These are phyloP conservation scores for Eupeodes latifasciatus DNA, from an alignment of 2,888 invertebrate species.

Conservation along the genomic window DNA sequence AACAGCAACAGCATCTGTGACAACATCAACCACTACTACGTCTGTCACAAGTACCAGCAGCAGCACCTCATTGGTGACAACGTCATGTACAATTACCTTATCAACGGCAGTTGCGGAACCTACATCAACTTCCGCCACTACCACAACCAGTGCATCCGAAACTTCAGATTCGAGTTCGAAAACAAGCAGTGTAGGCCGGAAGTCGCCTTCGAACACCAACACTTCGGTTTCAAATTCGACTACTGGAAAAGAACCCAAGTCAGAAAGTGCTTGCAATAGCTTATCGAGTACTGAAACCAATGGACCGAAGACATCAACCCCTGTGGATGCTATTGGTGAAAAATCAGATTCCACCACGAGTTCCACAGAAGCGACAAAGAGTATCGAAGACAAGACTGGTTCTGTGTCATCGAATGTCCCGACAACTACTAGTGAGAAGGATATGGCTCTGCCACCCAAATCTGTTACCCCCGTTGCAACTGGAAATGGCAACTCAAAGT, in stretches of 20 bases:
- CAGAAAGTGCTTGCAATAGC: conserved; percentile 35
- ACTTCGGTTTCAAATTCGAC: conserved; percentile 58
- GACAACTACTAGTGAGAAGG: conserved; percentile 72
- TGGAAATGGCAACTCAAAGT: conserved; percentile 77
- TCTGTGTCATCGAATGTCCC: conserved; percentile 50
- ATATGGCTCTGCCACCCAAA: conserved; percentile 63
- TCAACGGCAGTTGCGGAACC: conserved; percentile 78
- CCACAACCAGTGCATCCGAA: conserved; percentile 55
- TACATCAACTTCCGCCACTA: conserved; percentile 41
- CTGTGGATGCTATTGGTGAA: conserved; percentile 42
- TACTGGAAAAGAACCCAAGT: conserved; percentile 60
- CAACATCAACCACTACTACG: conserved; percentile 66
- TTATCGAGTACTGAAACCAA: conserved; percentile 62
- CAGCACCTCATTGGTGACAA: conserved; percentile 66
- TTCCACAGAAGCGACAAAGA: conserved; percentile 56
- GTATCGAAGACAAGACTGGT: conserved; percentile 42
- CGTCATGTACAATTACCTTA: conserved; percentile 75
- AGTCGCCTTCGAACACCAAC: conserved; percentile 53
- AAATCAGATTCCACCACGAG: conserved; percentile 52
- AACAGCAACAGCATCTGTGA: conserved; percentile 69
- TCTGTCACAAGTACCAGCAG: conserved; percentile 60
- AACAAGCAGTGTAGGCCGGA: conserved; percentile 19
- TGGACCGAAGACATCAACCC: conserved; percentile 60
- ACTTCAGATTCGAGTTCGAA: conserved; percentile 69
- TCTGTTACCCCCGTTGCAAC: conserved; percentile 75